Conservation (phyloP, 2,113 vertebrate genomes). For the Camelus dromedarius region DNA sequence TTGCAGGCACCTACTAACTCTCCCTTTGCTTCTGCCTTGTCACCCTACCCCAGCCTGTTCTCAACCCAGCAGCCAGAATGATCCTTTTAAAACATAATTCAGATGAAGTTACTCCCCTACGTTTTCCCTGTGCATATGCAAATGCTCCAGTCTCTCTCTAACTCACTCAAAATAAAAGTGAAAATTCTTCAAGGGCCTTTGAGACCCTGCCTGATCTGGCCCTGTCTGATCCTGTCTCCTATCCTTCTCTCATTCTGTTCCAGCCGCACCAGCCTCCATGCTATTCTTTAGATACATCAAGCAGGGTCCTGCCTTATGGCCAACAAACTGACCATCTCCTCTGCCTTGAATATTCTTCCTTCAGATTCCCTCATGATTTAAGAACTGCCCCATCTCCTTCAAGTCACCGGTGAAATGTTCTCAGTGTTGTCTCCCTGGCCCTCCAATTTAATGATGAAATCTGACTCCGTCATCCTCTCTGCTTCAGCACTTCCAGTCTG, state of each 20-base stretch:
- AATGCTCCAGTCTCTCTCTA: not conserved
- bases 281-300: not conserved
- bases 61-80: not conserved
- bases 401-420: not conserved
- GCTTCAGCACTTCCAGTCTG: not conserved
- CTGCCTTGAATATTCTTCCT: not conserved
- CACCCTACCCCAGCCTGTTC: not conserved
- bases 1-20: not conserved
- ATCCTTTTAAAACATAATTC: not conserved
- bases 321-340: not conserved
- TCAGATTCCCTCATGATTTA: not conserved
- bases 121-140: not conserved
- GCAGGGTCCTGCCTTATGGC: not conserved
- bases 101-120: not conserved
- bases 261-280: not conserved
- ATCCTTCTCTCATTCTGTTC: not conserved
- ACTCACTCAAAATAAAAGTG: not conserved
- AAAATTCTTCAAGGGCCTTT: not conserved
- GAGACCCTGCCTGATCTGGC: not conserved
- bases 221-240: not conserved
- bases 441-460: not conserved
- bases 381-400: not conserved
- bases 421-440: not conserved
- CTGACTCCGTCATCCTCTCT: not conserved
- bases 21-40: not conserved